A percentile compares a stretch with the other conserved stretches of the same genome.
Conservation (phyloP, 1,140 invertebrate species). For the Neomicropteryx cornuta region DNA sequence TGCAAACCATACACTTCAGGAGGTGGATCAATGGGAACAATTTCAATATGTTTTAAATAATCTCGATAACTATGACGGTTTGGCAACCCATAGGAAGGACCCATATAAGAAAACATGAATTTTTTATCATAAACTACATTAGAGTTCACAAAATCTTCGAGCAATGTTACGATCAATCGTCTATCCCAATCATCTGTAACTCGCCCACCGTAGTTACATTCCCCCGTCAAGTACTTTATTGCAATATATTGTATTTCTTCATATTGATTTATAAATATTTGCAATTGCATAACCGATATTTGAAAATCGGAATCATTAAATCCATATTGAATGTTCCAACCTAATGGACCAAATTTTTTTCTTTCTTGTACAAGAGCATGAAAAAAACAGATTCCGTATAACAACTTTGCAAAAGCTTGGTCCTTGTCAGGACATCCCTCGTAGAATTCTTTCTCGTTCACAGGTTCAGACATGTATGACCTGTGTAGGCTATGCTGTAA, state of each 20-base stretch:
- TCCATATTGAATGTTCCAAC: slow-evolving; percentile 92
- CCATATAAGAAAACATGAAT: slow-evolving; percentile 47
- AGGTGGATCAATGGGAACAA: slow-evolving; percentile 52
- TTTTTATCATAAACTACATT: slow-evolving; percentile 51
- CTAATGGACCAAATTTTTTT: slow-evolving; percentile 81
- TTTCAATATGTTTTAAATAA: slow-evolving; percentile 57
- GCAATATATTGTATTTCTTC: slow-evolving; percentile 76
- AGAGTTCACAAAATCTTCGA: slow-evolving; percentile 69
- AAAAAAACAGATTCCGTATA: slow-evolving; percentile 88
- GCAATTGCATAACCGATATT: slow-evolving; percentile 80
- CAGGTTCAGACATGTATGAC: slow-evolving; percentile 72
- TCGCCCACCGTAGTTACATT: slow-evolving; percentile 93
- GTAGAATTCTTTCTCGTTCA: slow-evolving; percentile 59
- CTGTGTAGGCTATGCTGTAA: slow-evolving; percentile 75
- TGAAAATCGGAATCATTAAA: slow-evolving; percentile 92
- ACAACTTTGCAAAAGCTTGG: slow-evolving; percentile 63
- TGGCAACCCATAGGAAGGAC: slow-evolving; percentile 50
- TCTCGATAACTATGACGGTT: slow-evolving; percentile 54
- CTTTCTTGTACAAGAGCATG: slow-evolving; percentile 89
- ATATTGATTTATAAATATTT: slow-evolving; percentile 66
- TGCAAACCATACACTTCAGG: slow-evolving; percentile 85
- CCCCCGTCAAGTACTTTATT: slow-evolving; percentile 80
- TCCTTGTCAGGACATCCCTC: slow-evolving; percentile 57
- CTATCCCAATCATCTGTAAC: slow-evolving; percentile 91
- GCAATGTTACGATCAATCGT: slow-evolving; percentile 68